These are phyloP conservation scores for Drosophila paracracens DNA, from an alignment of 2,888 invertebrate genomes.

Conservation along the genomic window DNA sequence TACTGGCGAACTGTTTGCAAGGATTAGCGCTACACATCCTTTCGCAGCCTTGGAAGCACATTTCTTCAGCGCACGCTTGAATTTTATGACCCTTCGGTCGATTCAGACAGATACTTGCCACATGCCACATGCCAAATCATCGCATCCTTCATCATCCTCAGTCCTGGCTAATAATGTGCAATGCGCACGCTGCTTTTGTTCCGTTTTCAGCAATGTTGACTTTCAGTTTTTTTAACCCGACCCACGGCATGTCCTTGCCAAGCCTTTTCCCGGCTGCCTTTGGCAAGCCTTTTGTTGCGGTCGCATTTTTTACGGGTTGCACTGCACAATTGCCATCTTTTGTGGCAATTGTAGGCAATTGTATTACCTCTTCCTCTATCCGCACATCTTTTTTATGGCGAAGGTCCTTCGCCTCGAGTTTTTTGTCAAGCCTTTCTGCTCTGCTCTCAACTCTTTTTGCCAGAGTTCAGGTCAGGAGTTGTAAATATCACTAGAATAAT, in stretches of 20 bases:
- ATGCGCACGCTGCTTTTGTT: conserved; percentile 59
- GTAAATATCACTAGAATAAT: conserved; percentile 41
- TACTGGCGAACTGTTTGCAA: conserved; percentile 56
- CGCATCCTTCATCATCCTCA: conserved; percentile 20
- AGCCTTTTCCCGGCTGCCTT: conserved; percentile 50
- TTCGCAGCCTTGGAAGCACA: conserved; percentile 59
- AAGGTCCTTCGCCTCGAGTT: conserved; percentile 38
- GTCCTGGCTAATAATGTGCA: conserved; percentile 64
- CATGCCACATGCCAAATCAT: conserved; percentile 37
- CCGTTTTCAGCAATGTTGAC: conserved; percentile 45
- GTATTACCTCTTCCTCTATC: conserved; percentile 26
- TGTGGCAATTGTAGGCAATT: conserved; percentile 60
- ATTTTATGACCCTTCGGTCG: conserved; percentile 55
- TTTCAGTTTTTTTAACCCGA: conserved; percentile 69
- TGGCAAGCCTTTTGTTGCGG: conserved; percentile 68
- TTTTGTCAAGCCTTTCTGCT: conserved; percentile 74
- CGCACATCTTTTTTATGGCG: conserved; percentile 29
- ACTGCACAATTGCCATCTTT: conserved; percentile 52
- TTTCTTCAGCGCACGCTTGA: conserved; percentile 53
- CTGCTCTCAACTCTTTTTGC: conserved; percentile 73
- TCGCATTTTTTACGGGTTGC: conserved; percentile 70
- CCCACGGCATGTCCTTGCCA: conserved; percentile 46
- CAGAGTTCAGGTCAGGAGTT: conserved; percentile 41
- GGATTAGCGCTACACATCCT: conserved; percentile 70
- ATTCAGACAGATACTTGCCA: conserved; percentile 23